Evolutionary conservation across 2,113 vertebrate species (phyloP).

Genomic region (Psilopsiagon aymara): DNA sequence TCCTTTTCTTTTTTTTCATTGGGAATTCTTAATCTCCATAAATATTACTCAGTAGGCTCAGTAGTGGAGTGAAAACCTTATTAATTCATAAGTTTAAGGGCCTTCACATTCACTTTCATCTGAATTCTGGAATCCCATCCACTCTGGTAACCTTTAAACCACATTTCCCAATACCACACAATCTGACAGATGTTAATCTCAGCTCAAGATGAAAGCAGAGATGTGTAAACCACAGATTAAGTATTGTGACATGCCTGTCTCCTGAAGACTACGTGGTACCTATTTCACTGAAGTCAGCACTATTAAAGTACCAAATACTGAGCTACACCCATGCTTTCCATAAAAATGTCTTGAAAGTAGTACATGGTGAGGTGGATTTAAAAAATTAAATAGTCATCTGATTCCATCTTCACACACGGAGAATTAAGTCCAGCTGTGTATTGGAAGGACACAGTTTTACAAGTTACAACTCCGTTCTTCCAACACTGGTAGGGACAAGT

Average conservation of each 20-base stretch:
- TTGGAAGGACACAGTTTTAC: neutral
- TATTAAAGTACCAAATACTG: neutral
- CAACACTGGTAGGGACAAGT: neutral
- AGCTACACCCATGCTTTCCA: neutral
- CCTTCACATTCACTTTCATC: neutral
- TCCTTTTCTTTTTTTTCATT: neutral
- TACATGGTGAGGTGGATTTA: neutral
- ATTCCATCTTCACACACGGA: neutral
- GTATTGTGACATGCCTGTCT: neutral
- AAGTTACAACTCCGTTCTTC: neutral
- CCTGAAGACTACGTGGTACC: neutral
- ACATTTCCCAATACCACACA: neutral
- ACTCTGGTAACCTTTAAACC: neutral
- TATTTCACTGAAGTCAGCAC: neutral
- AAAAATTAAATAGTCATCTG: neutral
- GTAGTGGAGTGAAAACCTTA: neutral
- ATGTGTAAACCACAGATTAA: neutral
- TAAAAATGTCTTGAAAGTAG: neutral
- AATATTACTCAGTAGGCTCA: neutral
- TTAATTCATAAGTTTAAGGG: neutral
- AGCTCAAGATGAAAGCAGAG: neutral
- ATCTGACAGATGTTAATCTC: neutral
- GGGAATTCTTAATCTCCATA: neutral
- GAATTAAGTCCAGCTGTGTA: neutral
- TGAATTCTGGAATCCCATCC: neutral